phyloP scores from a whole-genome alignment of 1,140 invertebrate genomes.

The Drosophila nannoptera region DNA sequence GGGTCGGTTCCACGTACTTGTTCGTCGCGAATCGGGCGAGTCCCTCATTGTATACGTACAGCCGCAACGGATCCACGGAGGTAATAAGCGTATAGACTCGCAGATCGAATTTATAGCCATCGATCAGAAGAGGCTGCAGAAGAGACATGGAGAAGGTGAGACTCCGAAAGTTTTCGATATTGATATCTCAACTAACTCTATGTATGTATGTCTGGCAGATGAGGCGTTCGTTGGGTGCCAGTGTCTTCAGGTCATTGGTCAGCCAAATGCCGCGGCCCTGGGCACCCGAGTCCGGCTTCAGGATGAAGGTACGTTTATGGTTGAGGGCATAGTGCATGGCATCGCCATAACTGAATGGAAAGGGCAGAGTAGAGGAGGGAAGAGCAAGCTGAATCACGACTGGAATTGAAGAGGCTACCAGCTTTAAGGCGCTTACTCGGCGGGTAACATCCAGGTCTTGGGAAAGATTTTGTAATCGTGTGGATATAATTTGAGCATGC shows the following conservation, averaged over 20 bases:
- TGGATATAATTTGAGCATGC: slow-evolving; percentile 91
- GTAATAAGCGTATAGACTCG: slow-evolving; percentile 96
- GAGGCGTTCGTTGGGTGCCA: slow-evolving; percentile 88
- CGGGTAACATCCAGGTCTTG: slow-evolving; percentile 94
- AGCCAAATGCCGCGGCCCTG: slow-evolving; percentile 93
- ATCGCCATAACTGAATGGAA: slow-evolving; percentile 65
- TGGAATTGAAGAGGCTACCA: neutral
- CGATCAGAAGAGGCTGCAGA: slow-evolving; percentile 89
- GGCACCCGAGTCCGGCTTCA: slow-evolving; percentile 92
- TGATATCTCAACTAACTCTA: slow-evolving; percentile 60
- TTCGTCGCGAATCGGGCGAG: slow-evolving; percentile 94
- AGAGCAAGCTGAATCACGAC: neutral
- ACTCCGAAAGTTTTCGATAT: too few relatives aligned
- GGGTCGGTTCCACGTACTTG: slow-evolving; percentile 89
- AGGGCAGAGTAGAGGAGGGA: neutral
- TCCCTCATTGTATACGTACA: slow-evolving; percentile 98
- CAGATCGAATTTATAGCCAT: slow-evolving; percentile 98
- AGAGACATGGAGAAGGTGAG: slow-evolving; percentile 16
- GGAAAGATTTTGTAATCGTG: slow-evolving; percentile 95
- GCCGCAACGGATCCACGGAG: slow-evolving; percentile 93
- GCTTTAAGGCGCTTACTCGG: slow-evolving; percentile 83
- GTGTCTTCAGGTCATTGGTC: slow-evolving; percentile 86
- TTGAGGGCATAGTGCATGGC: slow-evolving; percentile 76
- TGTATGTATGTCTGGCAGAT: slow-evolving; percentile 90
- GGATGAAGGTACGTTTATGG: slow-evolving; percentile 89